These are phyloP conservation scores for Mesochorus sp. DNA, from an alignment of 2,888 invertebrate genomes.

Conservation along the genomic window DNA sequence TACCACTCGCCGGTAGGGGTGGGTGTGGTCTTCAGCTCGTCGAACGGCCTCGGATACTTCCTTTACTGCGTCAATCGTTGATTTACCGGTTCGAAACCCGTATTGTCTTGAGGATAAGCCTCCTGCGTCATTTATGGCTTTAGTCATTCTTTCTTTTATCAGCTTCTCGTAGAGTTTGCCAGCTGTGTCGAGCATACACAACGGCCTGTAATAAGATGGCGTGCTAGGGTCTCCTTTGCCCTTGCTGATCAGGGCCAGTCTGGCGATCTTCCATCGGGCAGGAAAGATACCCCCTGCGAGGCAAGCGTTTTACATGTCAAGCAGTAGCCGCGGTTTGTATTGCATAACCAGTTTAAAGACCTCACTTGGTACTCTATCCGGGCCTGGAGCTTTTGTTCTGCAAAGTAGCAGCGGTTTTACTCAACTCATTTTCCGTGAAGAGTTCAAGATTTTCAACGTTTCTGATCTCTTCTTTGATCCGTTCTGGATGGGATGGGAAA, in stretches of 20 bases:
- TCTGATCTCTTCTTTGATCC: background rate
- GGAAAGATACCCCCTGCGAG: conserved; percentile 20
- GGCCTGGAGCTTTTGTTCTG: background rate
- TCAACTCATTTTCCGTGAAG: background rate
- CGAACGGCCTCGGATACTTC: background rate
- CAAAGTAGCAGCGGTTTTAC: background rate
- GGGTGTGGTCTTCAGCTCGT: background rate
- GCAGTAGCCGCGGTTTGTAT: background rate
- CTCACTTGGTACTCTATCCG: conserved; percentile 32
- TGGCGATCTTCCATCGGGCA: conserved; percentile 13
- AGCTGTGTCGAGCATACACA: too few relatives aligned
- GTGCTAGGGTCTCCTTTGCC: conserved; percentile 53
- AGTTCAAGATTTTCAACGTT: background rate
- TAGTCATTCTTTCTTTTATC: conserved; percentile 61
- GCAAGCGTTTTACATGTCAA: conserved; percentile 3
- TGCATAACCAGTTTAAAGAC: background rate
- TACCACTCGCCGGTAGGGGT: background rate
- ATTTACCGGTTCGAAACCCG: conserved; percentile 53
- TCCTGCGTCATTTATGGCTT: conserved; percentile 50
- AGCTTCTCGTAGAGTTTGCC: conserved; percentile 70
- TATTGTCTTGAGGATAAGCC: conserved; percentile 8
- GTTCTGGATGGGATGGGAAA: conserved; percentile 34
- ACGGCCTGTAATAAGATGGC: conserved; percentile 47
- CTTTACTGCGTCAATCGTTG: conserved; percentile 54
- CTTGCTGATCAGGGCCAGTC: conserved; percentile 24